phyloP scores from a whole-genome alignment of 2,888 invertebrate genomes.

The Criorhina ranunculi region DNA sequence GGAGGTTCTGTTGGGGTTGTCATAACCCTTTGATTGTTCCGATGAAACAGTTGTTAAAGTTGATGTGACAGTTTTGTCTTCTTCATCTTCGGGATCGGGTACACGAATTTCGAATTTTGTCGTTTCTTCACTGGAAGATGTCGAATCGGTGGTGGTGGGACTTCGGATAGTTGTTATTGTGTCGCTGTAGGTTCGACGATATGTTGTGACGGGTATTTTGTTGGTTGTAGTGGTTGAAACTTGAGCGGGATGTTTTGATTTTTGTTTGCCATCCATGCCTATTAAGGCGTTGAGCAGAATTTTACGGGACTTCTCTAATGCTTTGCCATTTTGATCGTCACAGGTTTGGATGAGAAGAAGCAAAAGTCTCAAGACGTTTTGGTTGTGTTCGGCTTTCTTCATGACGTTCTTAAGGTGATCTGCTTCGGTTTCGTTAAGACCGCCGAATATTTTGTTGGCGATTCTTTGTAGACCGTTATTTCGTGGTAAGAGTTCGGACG shows the following conservation, averaged over 20 bases:
- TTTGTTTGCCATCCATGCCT: conserved; percentile 86
- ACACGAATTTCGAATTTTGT: conserved; percentile 83
- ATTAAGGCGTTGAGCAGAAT: conserved; percentile 89
- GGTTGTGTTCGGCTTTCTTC: conserved; percentile 92
- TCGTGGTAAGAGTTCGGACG: conserved; percentile 85
- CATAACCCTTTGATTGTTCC: conserved; percentile 76
- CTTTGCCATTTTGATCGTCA: conserved; percentile 89
- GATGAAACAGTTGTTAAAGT: conserved; percentile 78
- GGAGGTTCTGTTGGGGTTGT: conserved; percentile 84
- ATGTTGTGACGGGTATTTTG: conserved; percentile 78
- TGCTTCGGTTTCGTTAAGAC: conserved; percentile 90
- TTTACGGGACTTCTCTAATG: conserved; percentile 89
- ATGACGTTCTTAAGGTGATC: conserved; percentile 91
- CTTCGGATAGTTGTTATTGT: conserved; percentile 76
- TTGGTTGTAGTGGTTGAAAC: conserved; percentile 84
- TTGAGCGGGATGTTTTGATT: conserved; percentile 80
- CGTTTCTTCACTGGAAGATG: conserved; percentile 81
- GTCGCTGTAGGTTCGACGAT: conserved; percentile 79
- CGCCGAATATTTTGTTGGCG: conserved; percentile 91
- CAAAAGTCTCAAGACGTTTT: conserved; percentile 90
- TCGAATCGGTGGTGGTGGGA: conserved; percentile 45
- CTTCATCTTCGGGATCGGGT: conserved; percentile 81
- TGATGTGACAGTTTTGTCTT: conserved; percentile 77
- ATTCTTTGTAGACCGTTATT: conserved; percentile 88
- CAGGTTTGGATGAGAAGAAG: conserved; percentile 92